Evolutionary conservation across 2,113 vertebrate species (phyloP).

Genomic region (Zootoca vivipara): DNA sequence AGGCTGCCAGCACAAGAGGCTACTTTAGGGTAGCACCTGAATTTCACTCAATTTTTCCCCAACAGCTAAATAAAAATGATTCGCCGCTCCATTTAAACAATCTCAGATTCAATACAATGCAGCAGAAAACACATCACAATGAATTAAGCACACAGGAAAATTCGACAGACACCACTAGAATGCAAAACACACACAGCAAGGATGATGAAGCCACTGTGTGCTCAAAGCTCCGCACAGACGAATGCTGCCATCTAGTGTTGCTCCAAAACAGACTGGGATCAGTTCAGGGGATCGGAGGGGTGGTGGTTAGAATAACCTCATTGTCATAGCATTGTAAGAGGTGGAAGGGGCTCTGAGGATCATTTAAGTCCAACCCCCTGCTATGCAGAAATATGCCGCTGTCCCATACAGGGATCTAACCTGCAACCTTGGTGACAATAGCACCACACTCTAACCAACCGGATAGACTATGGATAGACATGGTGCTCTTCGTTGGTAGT

Average conservation of each 20-base stretch:
- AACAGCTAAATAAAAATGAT: neutral
- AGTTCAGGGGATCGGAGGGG: no score
- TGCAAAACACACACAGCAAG: neutral
- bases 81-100: neutral
- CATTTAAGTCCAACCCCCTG: no score
- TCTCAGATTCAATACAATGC: neutral
- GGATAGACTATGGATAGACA: no score
- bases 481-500: no score
- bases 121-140: neutral
- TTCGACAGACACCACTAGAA: fast-evolving
- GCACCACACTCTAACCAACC: no score
- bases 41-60: neutral
- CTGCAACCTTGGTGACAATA: no score
- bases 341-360: no score
- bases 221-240: fast-evolving
- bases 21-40: neutral
- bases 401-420: no score
- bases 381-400: no score
- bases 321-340: no score
- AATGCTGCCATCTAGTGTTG: constrained; percentile 63
- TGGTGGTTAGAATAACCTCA: no score
- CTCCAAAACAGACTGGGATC: neutral
- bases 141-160: neutral
- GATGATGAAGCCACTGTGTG: fast-evolving
- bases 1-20: neutral